Evolutionary conservation across 2,888 invertebrate species (phyloP).

Genomic region (Drosophila peninsularis): DNA sequence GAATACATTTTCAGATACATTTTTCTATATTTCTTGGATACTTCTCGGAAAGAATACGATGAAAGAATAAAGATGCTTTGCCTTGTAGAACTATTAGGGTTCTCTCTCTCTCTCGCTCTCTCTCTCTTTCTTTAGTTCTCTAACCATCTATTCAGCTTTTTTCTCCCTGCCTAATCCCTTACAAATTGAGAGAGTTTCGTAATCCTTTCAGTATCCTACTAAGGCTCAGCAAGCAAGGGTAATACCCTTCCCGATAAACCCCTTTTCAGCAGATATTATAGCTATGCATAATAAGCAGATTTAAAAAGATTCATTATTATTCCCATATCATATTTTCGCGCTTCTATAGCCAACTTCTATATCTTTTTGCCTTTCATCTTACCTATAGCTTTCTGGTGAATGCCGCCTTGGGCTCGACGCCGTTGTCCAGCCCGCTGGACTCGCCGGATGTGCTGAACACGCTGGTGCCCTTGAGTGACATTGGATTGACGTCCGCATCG

Average conservation of each 20-base stretch:
- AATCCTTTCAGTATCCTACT: too few species aligned
- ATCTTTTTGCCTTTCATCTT: not conserved
- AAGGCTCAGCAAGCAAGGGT: too few species aligned
- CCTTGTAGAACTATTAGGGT: too few species aligned
- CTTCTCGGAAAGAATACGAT: too few species aligned
- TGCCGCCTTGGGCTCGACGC: constrained; percentile 91
- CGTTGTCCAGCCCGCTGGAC: constrained; percentile 93
- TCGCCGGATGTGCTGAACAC: constrained; percentile 89
- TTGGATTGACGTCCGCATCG: constrained; percentile 84
- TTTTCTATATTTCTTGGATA: not conserved
- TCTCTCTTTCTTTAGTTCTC: not conserved
- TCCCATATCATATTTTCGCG: too few species aligned
- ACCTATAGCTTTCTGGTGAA: constrained; percentile 90
- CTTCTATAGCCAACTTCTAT: too few species aligned
- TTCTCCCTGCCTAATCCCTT: not conserved
- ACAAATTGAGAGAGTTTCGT: too few species aligned
- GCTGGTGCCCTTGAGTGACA: constrained; percentile 84
- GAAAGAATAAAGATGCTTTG: too few species aligned
- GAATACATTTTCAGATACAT: not conserved
- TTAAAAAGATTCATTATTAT: too few species aligned
- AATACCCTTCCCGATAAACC: too few species aligned
- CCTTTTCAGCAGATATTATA: too few species aligned
- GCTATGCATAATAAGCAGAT: not conserved
- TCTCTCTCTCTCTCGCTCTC: too few species aligned
- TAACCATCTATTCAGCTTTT: not conserved